Conservation (phyloP, 2,113 vertebrate genomes). For the Phyllostomus discolor region DNA sequence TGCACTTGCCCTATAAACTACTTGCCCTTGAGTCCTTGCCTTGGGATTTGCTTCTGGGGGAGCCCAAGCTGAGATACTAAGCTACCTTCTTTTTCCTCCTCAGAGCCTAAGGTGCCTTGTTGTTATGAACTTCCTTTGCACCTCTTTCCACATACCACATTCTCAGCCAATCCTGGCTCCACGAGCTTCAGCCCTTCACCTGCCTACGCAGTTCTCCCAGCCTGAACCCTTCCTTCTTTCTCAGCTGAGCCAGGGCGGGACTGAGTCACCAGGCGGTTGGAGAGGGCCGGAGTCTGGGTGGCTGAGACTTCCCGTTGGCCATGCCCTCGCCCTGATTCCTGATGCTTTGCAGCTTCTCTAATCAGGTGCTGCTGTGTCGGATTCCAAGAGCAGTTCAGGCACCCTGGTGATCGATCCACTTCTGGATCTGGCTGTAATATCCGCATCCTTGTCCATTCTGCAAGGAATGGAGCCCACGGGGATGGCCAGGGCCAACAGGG, state of each 20-base stretch:
- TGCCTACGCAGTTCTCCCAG: not conserved
- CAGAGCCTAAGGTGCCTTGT: not conserved
- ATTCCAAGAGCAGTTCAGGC: not conserved
- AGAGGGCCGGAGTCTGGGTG: not conserved
- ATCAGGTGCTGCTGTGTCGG: not conserved
- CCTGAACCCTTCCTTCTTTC: not conserved
- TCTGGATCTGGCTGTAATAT: not conserved
- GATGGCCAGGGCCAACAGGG: not conserved
- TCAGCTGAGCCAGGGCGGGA: not conserved
- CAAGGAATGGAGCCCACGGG: not conserved
- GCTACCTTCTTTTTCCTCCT: not conserved
- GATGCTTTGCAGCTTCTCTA: not conserved
- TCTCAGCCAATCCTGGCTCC: not conserved
- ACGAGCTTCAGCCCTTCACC: not conserved
- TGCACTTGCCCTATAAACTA: not conserved
- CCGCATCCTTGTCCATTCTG: not conserved
- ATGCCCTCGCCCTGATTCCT: not conserved
- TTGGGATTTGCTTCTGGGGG: not conserved
- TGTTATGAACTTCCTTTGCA: not conserved
- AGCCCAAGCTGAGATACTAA: not conserved
- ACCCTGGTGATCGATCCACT: not conserved
- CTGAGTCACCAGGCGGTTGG: not conserved
- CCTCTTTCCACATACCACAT: not conserved
- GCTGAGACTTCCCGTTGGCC: not conserved
- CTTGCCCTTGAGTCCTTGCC: not conserved